Evolutionary conservation across 1,140 invertebrate species (phyloP).

Genomic region (Eulimnadia texana): DNA sequence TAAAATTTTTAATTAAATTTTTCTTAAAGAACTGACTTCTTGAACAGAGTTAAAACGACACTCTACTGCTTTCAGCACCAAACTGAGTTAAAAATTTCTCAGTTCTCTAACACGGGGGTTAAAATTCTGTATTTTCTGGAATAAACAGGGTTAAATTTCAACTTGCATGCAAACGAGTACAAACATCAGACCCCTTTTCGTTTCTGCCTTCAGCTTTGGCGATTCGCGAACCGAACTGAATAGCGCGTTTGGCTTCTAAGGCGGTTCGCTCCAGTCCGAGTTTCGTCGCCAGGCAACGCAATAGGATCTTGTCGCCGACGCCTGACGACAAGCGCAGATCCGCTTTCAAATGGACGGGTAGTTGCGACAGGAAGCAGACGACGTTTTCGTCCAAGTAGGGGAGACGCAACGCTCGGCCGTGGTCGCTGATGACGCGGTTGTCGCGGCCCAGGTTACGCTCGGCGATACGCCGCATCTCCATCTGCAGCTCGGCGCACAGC

Average conservation of each 20-base stretch:
- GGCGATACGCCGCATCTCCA: conserved; percentile 72
- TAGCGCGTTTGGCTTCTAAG: conserved; percentile 69
- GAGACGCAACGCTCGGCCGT: conserved; percentile 59
- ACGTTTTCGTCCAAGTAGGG: conserved; percentile 92
- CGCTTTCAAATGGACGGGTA: conserved; percentile 64
- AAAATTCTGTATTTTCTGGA: neutral
- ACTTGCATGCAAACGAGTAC: conserved; percentile 30
- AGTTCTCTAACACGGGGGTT: no score
- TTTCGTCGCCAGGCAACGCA: conserved; percentile 59
- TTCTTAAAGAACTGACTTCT: no score
- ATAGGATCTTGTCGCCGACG: conserved; percentile 82
- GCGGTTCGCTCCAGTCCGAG: conserved; percentile 52
- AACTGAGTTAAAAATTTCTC: no score
- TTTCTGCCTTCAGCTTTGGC: conserved; percentile 63
- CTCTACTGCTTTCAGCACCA: no score
- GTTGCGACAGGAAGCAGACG: conserved; percentile 49
- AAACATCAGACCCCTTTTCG: conserved; percentile 70
- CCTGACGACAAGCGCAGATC: conserved; percentile 41
- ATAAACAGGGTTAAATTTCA: neutral
- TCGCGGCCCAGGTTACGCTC: conserved; percentile 84
- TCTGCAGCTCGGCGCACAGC: conserved; percentile 49
- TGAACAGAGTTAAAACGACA: no score
- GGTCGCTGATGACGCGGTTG: conserved; percentile 69
- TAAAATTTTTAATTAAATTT: no score
- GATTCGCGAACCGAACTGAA: conserved; percentile 96